Evolutionary conservation across 2,113 vertebrate genomes (phyloP).

Genomic region (Macroglossus sobrinus): DNA sequence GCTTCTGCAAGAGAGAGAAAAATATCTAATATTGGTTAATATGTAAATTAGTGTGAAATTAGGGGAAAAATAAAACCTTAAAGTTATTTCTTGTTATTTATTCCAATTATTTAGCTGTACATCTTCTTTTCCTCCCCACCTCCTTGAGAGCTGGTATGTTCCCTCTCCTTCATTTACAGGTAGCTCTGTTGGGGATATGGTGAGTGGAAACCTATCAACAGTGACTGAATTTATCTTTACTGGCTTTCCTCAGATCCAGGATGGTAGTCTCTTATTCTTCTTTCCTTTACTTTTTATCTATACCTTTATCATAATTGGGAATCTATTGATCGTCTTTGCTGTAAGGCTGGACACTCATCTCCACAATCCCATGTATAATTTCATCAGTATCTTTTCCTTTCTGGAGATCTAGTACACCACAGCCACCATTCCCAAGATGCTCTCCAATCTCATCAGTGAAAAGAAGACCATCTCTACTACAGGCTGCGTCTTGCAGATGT

Average conservation of each 20-base stretch:
- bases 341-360: neutral
- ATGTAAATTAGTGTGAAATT: neutral
- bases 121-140: neutral
- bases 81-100: neutral
- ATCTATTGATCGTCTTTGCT: constrained; percentile 22
- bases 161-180: neutral
- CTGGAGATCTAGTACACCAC: constrained; percentile 43
- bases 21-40: neutral
- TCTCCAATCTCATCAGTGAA: neutral
- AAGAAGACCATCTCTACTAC: neutral
- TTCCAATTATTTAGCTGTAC: neutral
- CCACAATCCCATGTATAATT: constrained; percentile 17
- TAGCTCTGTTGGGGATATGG: neutral
- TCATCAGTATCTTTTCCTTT: constrained; percentile 23
- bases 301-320: neutral
- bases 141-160: neutral
- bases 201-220: neutral
- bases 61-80: neutral
- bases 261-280: neutral
- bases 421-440: constrained; percentile 20
- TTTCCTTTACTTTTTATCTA: constrained; percentile 17
- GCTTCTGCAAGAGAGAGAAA: neutral
- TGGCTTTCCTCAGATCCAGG: neutral
- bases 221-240: constrained; percentile 36
- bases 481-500: constrained; percentile 40